A percentile compares a stretch with the other conserved stretches of the same genome.
phyloP scores from a whole-genome alignment of 2,113 vertebrate species.

The Actenoides lindsayi region DNA sequence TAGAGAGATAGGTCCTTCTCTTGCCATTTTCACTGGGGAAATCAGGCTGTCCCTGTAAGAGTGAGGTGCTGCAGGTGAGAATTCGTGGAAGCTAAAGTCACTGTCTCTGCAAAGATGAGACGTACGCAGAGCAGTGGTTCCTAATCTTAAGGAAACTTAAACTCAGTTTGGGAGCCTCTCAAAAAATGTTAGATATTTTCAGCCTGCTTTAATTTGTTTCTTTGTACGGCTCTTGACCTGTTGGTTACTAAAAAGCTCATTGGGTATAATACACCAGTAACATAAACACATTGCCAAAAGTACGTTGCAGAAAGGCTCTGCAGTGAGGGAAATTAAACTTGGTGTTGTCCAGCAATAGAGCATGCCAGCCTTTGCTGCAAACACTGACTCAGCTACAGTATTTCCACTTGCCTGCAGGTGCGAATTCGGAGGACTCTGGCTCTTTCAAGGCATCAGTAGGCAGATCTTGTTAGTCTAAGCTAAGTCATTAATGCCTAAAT shows the following conservation, averaged over 20 bases:
- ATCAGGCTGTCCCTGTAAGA: neutral
- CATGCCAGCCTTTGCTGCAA: neutral
- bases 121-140: neutral
- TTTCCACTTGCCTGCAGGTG: neutral
- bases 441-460: neutral
- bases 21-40: neutral
- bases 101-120: neutral
- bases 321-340: neutral
- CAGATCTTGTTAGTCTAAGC: neutral
- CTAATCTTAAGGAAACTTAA: neutral
- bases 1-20: neutral
- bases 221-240: neutral
- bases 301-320: neutral
- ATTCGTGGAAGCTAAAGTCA: neutral
- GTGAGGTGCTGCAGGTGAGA: neutral
- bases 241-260: neutral
- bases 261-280: neutral
- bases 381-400: rapidly evolving
- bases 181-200: neutral
- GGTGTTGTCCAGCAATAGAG: neutral
- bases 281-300: neutral
- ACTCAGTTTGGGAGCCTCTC: neutral
- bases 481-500: neutral
- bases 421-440: neutral
- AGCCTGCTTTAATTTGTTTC: neutral